Base-by-base conservation (phyloP, 64 coral and sea anemone species). In the Pocillopora damicornis region DNA sequence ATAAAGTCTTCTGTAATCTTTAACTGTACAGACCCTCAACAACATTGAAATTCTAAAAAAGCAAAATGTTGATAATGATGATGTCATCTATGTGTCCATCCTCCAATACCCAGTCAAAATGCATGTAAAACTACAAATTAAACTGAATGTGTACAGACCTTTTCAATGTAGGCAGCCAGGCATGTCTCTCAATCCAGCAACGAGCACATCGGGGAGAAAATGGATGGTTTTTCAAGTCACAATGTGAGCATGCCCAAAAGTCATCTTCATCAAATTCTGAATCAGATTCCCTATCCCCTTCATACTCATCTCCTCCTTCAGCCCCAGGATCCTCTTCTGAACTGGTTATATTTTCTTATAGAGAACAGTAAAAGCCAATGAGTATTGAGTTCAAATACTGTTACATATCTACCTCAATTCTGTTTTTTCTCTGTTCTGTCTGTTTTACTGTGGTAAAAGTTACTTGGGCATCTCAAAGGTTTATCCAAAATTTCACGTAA, bases 261-360 rank as follows among this genome's bases (percentile, higher is more conserved):
- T 97, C 94, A 61, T 97, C 94, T 87, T 87, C 90, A 45, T 97
- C 94, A 83, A 88, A 90, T 61, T 95, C 90, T 35, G 91, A 89
- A 81, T 94, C 92, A 36, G 83, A 89, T 11, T 79, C 92, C 80
- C 81, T 73, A 26, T 89, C 88, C 61, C 89, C 90, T 74, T 94
- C 93, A 85, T 87, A 93, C 38, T 97, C 94, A 74, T 97, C 94
- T 63, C 94, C 94, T 15, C 91, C 94, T 7, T 97, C 94, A 15
- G 94, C 94, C 5, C 89, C 89, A 18, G 89, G 89, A 73, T 95
- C 93, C 22, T 95, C 86, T 7, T 95, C 93, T 68, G 88, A 89
- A n/a, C 74, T 77, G 35, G 79, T 69, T 18, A 89, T 7, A 15
- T 57, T 37, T 1, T 20, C 37, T 85, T 23, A 25, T 57, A 25